Evolutionary conservation across 2,888 invertebrate genomes (phyloP).

Genomic region (Helicoverpa assulta): DNA sequence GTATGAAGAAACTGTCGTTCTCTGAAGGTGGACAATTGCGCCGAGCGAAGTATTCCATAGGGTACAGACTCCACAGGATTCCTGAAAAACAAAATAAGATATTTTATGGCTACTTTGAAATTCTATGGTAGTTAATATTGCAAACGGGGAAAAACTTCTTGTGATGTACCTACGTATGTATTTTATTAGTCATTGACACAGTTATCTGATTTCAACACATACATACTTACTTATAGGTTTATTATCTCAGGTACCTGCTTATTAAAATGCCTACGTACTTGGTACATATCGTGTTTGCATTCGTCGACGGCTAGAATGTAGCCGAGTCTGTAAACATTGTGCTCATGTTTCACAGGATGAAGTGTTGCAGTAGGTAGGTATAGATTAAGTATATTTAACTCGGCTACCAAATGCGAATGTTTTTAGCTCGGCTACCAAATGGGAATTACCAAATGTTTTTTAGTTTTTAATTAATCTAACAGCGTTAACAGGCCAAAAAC

Average conservation of each 20-base stretch:
- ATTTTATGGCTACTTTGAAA: neutral
- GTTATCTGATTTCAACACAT: slow-evolving; percentile 18
- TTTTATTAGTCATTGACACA: no score
- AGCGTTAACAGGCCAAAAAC: no score
- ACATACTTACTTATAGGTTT: neutral
- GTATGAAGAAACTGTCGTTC: slow-evolving; percentile 83
- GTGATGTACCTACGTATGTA: no score
- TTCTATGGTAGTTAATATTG: neutral
- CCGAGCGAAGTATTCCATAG: slow-evolving; percentile 96
- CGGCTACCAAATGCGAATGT: no score
- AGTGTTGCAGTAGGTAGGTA: neutral
- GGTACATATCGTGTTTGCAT: neutral
- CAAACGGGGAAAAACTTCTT: neutral
- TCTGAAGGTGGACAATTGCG: slow-evolving; percentile 92
- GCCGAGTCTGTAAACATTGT: slow-evolving; percentile 2
- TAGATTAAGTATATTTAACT: neutral
- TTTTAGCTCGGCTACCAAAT: neutral
- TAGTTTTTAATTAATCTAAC: no score
- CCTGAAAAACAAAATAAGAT: slow-evolving; percentile 70
- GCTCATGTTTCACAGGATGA: slow-evolving; percentile 1
- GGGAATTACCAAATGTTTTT: no score
- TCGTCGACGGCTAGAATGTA: neutral
- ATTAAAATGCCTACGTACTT: neutral
- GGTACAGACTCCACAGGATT: slow-evolving; percentile 93
- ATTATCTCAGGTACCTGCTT: neutral